Conservation (phyloP, 2,888 invertebrate genomes). For the Deroplatys truncata region DNA sequence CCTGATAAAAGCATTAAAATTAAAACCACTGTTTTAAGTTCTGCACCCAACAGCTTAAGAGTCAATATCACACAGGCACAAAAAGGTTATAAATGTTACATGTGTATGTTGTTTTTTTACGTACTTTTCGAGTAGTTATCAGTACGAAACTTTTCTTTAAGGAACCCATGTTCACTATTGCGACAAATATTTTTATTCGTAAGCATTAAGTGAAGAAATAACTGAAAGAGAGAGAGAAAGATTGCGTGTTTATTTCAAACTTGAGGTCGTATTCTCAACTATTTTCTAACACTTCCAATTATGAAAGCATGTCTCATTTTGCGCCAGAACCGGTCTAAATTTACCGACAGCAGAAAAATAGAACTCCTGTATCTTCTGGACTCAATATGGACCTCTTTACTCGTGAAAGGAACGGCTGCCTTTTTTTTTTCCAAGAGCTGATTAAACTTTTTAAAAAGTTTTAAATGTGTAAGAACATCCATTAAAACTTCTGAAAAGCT, state of each 20-base stretch:
- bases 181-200: too few species aligned
- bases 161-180: too few species aligned
- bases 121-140: too few species aligned
- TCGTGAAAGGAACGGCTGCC: neutral
- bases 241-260: neutral
- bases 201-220: too few species aligned
- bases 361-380: neutral
- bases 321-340: neutral
- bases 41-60: too few species aligned
- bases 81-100: too few species aligned
- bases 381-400: neutral
- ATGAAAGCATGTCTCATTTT: neutral
- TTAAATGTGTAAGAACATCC: neutral
- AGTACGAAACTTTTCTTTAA: too few species aligned
- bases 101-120: too few species aligned
- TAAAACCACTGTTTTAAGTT: too few species aligned
- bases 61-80: too few species aligned
- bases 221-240: too few species aligned
- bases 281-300: neutral
- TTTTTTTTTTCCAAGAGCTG: neutral
- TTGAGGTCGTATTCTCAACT: neutral
- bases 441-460: neutral
- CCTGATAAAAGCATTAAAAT: too few species aligned
- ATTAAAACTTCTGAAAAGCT: neutral
- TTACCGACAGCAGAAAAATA: neutral